Conservation (phyloP, 2,113 vertebrate species). For the Lepus timidus region DNA sequence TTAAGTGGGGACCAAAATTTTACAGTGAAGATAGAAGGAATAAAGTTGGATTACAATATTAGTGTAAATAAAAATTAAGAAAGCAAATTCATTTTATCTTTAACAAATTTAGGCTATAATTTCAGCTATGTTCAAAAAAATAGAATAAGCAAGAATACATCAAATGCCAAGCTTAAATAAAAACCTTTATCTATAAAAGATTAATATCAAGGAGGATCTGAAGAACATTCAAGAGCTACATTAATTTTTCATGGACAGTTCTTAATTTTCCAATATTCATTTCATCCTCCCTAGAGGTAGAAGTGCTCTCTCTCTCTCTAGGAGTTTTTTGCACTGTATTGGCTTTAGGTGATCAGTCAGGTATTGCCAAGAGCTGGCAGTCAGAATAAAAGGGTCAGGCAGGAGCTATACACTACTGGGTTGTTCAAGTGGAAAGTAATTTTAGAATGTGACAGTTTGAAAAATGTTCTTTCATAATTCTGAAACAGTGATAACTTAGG, state of each 20-base stretch:
- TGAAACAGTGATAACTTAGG: not conserved
- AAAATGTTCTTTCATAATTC: not conserved
- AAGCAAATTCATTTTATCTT: constrained; percentile 28
- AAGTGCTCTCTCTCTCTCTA: not conserved
- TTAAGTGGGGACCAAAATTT: constrained; percentile 23
- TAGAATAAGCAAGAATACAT: constrained; percentile 6
- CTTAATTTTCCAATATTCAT: constrained; percentile 35
- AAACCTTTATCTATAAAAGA: not conserved
- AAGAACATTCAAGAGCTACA: not conserved
- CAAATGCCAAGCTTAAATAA: not conserved
- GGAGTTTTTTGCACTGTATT: not conserved
- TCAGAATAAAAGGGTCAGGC: not conserved
- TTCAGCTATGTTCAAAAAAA: not conserved
- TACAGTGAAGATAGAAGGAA: not conserved
- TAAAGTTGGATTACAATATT: not conserved
- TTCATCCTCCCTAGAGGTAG: constrained; percentile 30
- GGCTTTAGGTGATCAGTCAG: not conserved
- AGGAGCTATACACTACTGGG: not conserved
- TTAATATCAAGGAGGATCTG: not conserved
- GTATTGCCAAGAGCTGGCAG: not conserved
- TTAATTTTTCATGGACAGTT: not conserved
- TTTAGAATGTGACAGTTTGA: constrained; percentile 8
- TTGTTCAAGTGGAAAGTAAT: constrained; percentile 12
- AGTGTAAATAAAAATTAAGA: not conserved
- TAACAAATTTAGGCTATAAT: constrained; percentile 32